Evolutionary conservation across 2,113 vertebrate genomes (phyloP).

Genomic region (Rhinichthys klamathensis): DNA sequence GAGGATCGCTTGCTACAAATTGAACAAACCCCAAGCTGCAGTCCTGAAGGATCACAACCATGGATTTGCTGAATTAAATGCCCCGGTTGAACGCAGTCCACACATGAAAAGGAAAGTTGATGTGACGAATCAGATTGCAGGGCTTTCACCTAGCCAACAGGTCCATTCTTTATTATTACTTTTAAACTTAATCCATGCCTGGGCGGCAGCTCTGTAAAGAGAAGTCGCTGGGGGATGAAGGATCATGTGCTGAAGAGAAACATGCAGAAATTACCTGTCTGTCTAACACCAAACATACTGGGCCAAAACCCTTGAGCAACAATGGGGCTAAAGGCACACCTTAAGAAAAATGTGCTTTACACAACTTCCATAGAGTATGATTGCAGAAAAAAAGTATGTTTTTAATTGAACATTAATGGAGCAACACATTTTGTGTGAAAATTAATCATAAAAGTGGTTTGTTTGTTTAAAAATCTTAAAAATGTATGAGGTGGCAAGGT

Average conservation of each 20-base stretch:
- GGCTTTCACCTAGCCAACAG: slow-evolving; percentile 97
- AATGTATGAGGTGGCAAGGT: too few relatives aligned
- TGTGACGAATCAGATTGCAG: slow-evolving; percentile 90
- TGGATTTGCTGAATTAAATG: slow-evolving; percentile 99
- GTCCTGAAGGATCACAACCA: slow-evolving; percentile 98
- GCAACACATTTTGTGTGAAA: too few relatives aligned
- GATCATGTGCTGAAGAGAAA: slow-evolving; percentile 84
- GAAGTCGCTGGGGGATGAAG: slow-evolving; percentile 79
- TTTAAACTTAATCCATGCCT: slow-evolving; percentile 96
- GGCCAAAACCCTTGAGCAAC: slow-evolving; percentile 75
- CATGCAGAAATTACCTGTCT: slow-evolving; percentile 87
- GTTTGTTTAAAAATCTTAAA: too few relatives aligned
- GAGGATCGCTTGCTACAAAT: slow-evolving; percentile 99
- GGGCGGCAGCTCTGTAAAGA: slow-evolving; percentile 83
- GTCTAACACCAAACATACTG: slow-evolving; percentile 94
- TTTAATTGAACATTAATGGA: too few relatives aligned
- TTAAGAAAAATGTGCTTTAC: too few relatives aligned
- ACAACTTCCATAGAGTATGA: too few relatives aligned
- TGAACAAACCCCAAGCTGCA: slow-evolving; percentile 96
- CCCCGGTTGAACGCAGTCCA: slow-evolving; percentile 97
- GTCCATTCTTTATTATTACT: slow-evolving; percentile 92
- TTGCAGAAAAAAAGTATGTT: too few relatives aligned
- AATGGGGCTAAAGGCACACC: slow-evolving; percentile 38
- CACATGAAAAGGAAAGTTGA: slow-evolving; percentile 93
- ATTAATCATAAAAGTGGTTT: too few relatives aligned